A percentile compares a stretch with the other conserved stretches of the same genome.
phyloP scores from a whole-genome alignment of 1,140 invertebrate species.

The Panagrolaimus sp. region DNA sequence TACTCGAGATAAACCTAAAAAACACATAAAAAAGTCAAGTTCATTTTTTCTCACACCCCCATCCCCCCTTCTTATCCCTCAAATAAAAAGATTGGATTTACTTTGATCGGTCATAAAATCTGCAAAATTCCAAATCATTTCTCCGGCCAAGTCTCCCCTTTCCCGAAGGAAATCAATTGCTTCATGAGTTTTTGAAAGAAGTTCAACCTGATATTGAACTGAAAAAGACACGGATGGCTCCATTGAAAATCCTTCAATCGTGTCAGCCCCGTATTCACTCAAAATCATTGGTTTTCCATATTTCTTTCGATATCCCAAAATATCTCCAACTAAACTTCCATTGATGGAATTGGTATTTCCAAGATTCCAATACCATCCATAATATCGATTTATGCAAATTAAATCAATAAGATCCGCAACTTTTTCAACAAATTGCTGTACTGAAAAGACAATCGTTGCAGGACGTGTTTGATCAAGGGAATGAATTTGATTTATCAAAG shows the following conservation, averaged over 20 bases:
- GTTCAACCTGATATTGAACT: slow-evolving; percentile 82
- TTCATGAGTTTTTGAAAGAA: slow-evolving; percentile 78
- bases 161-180: slow-evolving; percentile 78
- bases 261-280: slow-evolving; percentile 90
- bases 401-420: neutral
- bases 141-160: slow-evolving; percentile 79
- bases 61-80: neutral
- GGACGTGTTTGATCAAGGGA: neutral
- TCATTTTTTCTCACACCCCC: slow-evolving; percentile 12
- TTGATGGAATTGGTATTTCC: neutral
- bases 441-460: neutral
- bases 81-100: slow-evolving; percentile 15
- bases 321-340: neutral
- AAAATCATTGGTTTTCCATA: slow-evolving; percentile 85
- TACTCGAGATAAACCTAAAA: slow-evolving; percentile 61
- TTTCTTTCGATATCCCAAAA: slow-evolving; percentile 69
- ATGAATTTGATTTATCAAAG: neutral
- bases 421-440: neutral
- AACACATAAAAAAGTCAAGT: neutral
- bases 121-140: slow-evolving; percentile 97
- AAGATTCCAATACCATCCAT: neutral
- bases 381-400: neutral
- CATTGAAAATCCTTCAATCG: slow-evolving; percentile 69
- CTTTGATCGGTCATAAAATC: slow-evolving; percentile 47
- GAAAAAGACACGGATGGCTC: slow-evolving; percentile 74